Evolutionary conservation across 2,888 invertebrate genomes (phyloP).

Genomic region (Limnephilus marmoratus): DNA sequence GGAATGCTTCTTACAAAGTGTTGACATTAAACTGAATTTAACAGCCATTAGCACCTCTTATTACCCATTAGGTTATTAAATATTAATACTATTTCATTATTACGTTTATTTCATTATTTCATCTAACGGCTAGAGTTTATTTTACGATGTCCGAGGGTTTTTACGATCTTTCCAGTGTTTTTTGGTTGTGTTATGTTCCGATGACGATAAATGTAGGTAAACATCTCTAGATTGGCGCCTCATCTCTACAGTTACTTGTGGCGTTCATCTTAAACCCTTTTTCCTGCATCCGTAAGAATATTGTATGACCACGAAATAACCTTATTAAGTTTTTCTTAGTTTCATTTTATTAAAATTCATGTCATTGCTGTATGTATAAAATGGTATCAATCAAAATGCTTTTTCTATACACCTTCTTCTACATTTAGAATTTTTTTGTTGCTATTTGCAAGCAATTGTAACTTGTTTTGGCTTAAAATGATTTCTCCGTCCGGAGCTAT

Average conservation of each 20-base stretch:
- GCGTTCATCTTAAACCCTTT: neutral
- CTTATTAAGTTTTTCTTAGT: too few species aligned
- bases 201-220: too few species aligned
- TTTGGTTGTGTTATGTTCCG: neutral
- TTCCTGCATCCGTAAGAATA: neutral
- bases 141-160: neutral
- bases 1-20: neutral
- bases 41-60: neutral
- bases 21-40: neutral
- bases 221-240: neutral
- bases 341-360: too few species aligned
- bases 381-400: too few species aligned
- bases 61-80: neutral
- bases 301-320: too few species aligned
- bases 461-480: too few species aligned
- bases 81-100: neutral
- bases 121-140: neutral
- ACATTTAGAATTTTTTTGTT: too few species aligned
- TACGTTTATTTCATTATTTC: neutral
- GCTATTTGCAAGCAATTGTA: too few species aligned
- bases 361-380: too few species aligned
- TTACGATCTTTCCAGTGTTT: neutral
- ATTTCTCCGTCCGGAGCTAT: too few species aligned
- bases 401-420: too few species aligned
- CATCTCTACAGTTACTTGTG: neutral